Evolutionary conservation across 2,113 vertebrate species (phyloP).

Genomic region (Salvelinus fontinalis): DNA sequence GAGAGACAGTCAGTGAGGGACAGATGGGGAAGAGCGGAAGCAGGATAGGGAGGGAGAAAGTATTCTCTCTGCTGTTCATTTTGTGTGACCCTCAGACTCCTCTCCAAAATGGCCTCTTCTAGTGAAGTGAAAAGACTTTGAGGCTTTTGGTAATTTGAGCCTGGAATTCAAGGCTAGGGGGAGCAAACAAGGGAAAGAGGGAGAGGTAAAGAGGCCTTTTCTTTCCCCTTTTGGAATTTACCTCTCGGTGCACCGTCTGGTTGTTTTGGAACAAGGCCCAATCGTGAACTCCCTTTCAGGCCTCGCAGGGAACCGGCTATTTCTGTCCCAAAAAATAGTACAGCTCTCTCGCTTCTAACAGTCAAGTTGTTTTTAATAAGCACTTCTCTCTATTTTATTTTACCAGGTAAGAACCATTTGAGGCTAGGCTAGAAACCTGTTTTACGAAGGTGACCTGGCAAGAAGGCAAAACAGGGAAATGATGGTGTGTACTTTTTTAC

Average conservation of each 20-base stretch:
- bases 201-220: slow-evolving; percentile 53
- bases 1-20: not conserved
- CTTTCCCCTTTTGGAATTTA: slow-evolving; percentile 60
- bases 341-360: slow-evolving; percentile 2
- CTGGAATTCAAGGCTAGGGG: slow-evolving; percentile 57
- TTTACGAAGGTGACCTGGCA: no score
- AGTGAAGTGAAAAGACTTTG: slow-evolving; percentile 61
- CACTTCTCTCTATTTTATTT: not conserved
- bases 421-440: no score
- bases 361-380: slow-evolving; percentile 14
- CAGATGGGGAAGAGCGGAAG: not conserved
- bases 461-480: no score
- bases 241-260: slow-evolving; percentile 48
- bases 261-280: slow-evolving; percentile 49
- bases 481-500: no score
- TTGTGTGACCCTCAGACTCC: slow-evolving; percentile 48
- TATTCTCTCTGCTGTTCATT: slow-evolving; percentile 52
- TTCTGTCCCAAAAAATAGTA: slow-evolving; percentile 31
- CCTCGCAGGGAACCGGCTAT: slow-evolving; percentile 27
- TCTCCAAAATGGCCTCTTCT: slow-evolving; percentile 71
- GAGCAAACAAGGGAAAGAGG: slow-evolving; percentile 34
- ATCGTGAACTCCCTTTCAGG: slow-evolving; percentile 46
- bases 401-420: no score
- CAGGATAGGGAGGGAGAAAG: slow-evolving; percentile 9
- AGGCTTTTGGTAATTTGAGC: slow-evolving; percentile 69